Evolutionary conservation across 1,140 invertebrate genomes (phyloP).

Genomic region (Dinoponera quadriceps): DNA sequence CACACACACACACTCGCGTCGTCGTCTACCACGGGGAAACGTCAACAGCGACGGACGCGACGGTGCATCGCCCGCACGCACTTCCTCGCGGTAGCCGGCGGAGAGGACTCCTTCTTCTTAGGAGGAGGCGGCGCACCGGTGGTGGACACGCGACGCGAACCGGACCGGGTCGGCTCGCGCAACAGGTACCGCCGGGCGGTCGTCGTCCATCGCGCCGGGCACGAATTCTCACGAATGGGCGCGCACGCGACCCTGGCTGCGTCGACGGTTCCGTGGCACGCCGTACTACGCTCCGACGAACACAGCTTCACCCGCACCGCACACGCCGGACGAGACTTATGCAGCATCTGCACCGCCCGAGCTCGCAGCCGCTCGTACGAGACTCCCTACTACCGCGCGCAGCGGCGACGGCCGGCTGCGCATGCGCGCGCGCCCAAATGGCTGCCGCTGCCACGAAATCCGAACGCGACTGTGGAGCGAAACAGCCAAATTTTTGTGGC

Average conservation of each 20-base stretch:
- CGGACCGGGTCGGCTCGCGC: neutral
- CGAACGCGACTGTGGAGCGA: too few species aligned
- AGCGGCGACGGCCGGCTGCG: too few species aligned
- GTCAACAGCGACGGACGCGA: constrained; percentile 26
- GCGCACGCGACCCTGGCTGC: neutral
- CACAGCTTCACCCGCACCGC: neutral
- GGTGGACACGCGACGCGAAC: neutral
- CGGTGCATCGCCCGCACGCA: neutral
- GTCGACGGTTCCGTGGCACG: neutral
- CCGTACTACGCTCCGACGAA: neutral
- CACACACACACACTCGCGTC: neutral
- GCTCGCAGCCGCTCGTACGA: too few species aligned
- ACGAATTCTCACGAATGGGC: neutral
- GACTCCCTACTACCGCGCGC: too few species aligned
- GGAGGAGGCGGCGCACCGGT: neutral
- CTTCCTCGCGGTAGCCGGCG: neutral
- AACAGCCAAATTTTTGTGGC: too few species aligned
- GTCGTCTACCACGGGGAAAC: neutral
- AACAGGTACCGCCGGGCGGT: constrained; percentile 25
- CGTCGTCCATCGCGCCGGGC: constrained; percentile 15
- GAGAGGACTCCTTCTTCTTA: constrained; percentile 6
- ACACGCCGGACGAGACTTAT: neutral
- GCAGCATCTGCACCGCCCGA: neutral
- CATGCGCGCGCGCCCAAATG: too few species aligned
- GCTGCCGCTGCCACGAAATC: too few species aligned